Evolutionary conservation across 2,888 invertebrate species (phyloP), one percentile per base, ranked within the genome.

Genomic region (Parnassius mnemosyne): DNA sequence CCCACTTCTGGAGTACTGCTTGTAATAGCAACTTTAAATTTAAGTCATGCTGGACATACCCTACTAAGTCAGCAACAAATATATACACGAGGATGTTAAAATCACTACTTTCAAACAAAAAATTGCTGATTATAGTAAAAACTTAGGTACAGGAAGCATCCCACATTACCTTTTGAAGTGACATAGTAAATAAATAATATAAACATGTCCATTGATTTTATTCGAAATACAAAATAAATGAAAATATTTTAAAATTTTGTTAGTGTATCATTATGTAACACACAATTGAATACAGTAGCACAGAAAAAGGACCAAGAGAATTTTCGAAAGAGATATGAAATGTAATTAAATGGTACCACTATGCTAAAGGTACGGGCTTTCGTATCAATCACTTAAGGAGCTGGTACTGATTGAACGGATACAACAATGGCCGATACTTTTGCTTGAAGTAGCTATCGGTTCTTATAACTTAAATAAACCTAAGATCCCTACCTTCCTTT

Each of bases 351-450:
- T 85, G 87, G 89, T 89, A 80, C 89, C 89, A 85, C 75, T 74
- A 68, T 68, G 69, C 74, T 66, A 68, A 68, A 76, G 87, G 89
- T 74, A 85, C 89, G 80, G 76, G 77, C 84, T 82, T 79, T 79
- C 83, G 87, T 87, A 89, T 88, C 87, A 89, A 90, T 90, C 89
- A 89, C 84, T 85, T 79, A 83, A 83, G 81, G 83, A 80, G 83
- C 81, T 88, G 89, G 89, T 77, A 90, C 90, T 87, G 83, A 89
- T 90, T 88, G 90, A 87, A 90, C 89, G 80, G 65, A 69, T 66
- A 70, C 66, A 65, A 83, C 80, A 82, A 85, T 73, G 72, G 66
- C 66, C 69, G 56, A 63, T 63, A 59, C 60, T 63, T 63, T 59
- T 56, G 25, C 52, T 60, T 56, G 60, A 63, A 61, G 51, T 43